Evolutionary conservation across 2,113 vertebrate genomes (phyloP).

Genomic region (Psilopogon haemacephalus): DNA sequence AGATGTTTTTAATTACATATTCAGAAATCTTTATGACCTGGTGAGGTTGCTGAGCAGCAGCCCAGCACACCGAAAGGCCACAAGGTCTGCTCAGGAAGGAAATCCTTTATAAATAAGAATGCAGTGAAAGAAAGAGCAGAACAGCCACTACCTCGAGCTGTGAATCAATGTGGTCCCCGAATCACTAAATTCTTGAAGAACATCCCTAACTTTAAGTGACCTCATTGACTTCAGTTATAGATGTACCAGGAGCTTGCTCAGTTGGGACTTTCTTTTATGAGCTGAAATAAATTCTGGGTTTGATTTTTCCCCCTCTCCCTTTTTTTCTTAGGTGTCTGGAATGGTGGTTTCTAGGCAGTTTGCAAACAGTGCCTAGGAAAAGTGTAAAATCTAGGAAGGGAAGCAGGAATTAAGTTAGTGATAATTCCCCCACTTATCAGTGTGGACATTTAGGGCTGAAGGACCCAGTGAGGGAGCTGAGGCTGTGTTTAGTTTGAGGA

Average conservation of each 20-base stretch:
- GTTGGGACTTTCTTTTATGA: background rate
- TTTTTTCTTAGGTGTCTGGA: background rate
- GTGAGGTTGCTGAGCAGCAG: conserved; percentile 23
- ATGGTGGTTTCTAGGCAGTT: background rate
- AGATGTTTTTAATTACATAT: conserved; percentile 42
- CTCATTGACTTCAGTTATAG: background rate
- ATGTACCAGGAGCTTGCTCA: background rate
- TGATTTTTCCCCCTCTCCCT: no score
- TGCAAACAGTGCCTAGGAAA: background rate
- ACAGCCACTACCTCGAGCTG: background rate
- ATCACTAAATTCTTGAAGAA: background rate
- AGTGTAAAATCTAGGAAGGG: background rate
- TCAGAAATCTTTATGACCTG: conserved; percentile 34
- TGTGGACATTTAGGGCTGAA: background rate
- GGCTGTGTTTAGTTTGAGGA: no score
- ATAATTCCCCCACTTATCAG: background rate
- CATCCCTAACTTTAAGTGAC: background rate
- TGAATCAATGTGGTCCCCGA: background rate
- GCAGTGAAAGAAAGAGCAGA: background rate
- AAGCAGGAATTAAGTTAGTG: background rate
- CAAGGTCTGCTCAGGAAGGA: conserved; percentile 4
- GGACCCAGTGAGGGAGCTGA: background rate
- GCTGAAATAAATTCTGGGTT: background rate
- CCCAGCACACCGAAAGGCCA: background rate
- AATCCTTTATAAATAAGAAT: background rate